Percentiles rank a stretch among this genome's conserved stretches.
phyloP scores from a whole-genome alignment of 2,888 invertebrate species.

The Serrognathus titanus region DNA sequence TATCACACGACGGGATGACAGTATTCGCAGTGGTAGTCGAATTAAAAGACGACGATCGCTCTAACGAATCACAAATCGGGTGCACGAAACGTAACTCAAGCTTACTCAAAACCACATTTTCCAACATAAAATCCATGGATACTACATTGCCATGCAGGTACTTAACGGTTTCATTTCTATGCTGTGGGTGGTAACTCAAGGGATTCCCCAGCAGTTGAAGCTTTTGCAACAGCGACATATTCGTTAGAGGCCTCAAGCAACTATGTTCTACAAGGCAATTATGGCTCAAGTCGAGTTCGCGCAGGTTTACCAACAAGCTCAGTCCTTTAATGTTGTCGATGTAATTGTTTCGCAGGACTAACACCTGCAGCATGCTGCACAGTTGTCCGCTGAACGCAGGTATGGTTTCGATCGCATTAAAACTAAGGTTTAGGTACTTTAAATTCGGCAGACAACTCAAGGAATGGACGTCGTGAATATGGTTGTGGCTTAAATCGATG shows the following conservation, averaged over 20 bases:
- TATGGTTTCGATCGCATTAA: slow-evolving; percentile 57
- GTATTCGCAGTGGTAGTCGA: slow-evolving; percentile 27
- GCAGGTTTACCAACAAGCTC: slow-evolving; percentile 53
- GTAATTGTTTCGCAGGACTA: slow-evolving; percentile 62
- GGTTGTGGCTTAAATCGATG: slow-evolving; percentile 63
- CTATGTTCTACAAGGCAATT: slow-evolving; percentile 63
- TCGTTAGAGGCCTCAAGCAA: slow-evolving; percentile 53
- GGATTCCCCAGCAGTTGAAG: slow-evolving; percentile 62
- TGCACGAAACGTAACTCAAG: slow-evolving; percentile 51
- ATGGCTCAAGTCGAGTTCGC: slow-evolving; percentile 59
- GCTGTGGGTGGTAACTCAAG: slow-evolving; percentile 57
- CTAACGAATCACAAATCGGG: slow-evolving; percentile 23
- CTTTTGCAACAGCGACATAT: slow-evolving; percentile 54
- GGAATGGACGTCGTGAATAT: slow-evolving; percentile 54
- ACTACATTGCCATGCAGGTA: slow-evolving; percentile 55
- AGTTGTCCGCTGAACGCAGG: slow-evolving; percentile 58
- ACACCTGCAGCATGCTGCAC: slow-evolving; percentile 48
- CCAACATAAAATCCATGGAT: slow-evolving; percentile 54
- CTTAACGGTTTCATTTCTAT: slow-evolving; percentile 54
- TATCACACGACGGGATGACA: slow-evolving; percentile 21
- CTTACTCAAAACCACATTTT: slow-evolving; percentile 52
- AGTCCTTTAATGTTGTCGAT: slow-evolving; percentile 59
- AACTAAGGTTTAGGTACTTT: slow-evolving; percentile 62
- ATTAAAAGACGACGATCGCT: slow-evolving; percentile 26
- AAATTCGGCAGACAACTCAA: slow-evolving; percentile 60